Percentiles rank a stretch among this genome's conserved stretches.
Evolutionary conservation across 2,113 vertebrate genomes (phyloP).

Genomic region (Mystacornis crossleyi): DNA sequence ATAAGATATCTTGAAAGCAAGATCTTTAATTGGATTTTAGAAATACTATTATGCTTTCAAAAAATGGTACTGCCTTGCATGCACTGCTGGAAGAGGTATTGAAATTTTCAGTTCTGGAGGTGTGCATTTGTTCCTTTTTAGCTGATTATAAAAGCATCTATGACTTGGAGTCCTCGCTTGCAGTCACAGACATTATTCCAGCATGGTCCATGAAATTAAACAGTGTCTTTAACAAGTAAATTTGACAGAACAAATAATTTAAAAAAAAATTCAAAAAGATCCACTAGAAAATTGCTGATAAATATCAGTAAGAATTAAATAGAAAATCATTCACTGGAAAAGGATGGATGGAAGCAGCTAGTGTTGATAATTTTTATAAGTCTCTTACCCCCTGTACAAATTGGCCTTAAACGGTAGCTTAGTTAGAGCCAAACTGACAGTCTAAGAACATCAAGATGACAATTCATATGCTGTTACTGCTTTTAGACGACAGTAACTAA

Average conservation of each 20-base stretch:
- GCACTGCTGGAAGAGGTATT: not conserved
- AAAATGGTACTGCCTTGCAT: not conserved
- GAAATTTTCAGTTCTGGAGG: not conserved
- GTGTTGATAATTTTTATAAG: not conserved
- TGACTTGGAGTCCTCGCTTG: not conserved
- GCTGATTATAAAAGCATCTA: not conserved
- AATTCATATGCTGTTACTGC: not conserved
- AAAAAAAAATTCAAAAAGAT: not conserved
- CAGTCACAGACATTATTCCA: not conserved
- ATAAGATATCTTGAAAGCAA: not conserved
- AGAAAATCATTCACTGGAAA: not conserved
- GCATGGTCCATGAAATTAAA: not conserved
- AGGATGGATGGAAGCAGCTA: not conserved
- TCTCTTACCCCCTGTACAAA: not conserved
- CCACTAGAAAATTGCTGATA: not conserved
- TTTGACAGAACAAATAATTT: not conserved
- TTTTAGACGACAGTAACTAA: not conserved
- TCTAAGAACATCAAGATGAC: not conserved
- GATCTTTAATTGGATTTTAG: conserved; percentile 10
- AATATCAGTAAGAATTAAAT: not conserved
- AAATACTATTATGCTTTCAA: not conserved
- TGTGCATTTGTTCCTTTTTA: not conserved
- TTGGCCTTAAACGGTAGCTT: not conserved
- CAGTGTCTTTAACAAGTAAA: not conserved
- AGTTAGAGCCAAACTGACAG: not conserved